Evolutionary conservation across 2,113 vertebrate species (phyloP), one percentile per base, ranked within the genome.

Genomic region (Glaucidium brasilianum): DNA sequence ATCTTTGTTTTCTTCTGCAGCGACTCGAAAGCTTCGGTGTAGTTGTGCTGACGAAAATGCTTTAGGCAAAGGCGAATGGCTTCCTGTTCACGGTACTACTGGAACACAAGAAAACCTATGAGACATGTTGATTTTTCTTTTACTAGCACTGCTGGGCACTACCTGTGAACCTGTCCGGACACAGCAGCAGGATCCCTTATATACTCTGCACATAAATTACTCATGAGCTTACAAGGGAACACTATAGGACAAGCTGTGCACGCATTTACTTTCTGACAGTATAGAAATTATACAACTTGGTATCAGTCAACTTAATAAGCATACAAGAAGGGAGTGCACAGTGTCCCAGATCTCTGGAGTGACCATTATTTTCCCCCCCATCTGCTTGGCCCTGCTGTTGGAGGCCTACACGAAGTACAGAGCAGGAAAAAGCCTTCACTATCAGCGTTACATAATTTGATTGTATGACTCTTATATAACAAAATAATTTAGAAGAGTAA

Each of bases 61-160:
- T 99, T 99, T 75, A 99, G 98, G 97, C 99, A 99, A 95, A 99
- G 99, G 78, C 99, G 99, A 98, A 99, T 99, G 97, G 99, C 99
- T 98, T 99, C 99, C 98, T 99, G 99, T 99, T 99, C 99, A 98
- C 99, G 98, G 99, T 99, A 99, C 99, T 99, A 98, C 98, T 96
- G 96, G 97, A 98, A 98, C 97, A 98, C 95, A 97, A 97, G 96
- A 98, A 84, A 97, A 96, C 96, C 94, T 92, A 91, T 94, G 88
- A 96, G 97, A 95, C 96, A 66, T 96, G 95, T 53, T 97, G 85
- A 96, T 95, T 63, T 97, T 74, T 34, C 95, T 89, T 95, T 85
- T 88, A 88, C 74, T 87, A 92, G 58, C 79, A 62, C 62, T 37
- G 47, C 30, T 87, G 50, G 52, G 14, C 77, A 1, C 29, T 37